These are phyloP conservation scores for Myrmecobius fasciatus DNA, from an alignment of 2,113 vertebrate species.

Conservation along the genomic window DNA sequence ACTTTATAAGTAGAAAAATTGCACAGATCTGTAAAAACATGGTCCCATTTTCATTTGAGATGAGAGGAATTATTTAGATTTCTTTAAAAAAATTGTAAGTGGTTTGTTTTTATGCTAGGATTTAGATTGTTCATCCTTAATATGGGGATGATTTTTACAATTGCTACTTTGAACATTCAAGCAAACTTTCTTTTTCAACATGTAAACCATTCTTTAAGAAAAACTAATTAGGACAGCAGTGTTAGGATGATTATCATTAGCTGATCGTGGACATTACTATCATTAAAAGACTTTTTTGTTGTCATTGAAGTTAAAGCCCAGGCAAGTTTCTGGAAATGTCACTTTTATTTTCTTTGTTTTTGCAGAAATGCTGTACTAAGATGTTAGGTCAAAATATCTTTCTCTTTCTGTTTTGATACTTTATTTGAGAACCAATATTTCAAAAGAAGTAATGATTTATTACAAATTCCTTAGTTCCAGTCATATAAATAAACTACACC, in stretches of 20 bases:
- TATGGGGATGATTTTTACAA: neutral
- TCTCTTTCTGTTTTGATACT: slow-evolving; percentile 80
- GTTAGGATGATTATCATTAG: slow-evolving; percentile 64
- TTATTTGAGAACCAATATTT: slow-evolving; percentile 78
- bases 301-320: slow-evolving; percentile 62
- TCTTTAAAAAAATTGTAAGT: neutral
- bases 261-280: slow-evolving; percentile 75
- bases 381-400: slow-evolving; percentile 82
- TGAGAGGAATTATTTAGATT: slow-evolving; percentile 11
- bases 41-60: slow-evolving; percentile 24
- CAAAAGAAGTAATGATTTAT: slow-evolving; percentile 80
- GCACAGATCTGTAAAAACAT: neutral
- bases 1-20: neutral
- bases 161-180: slow-evolving; percentile 24
- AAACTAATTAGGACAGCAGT: slow-evolving; percentile 67
- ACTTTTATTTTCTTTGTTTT: slow-evolving; percentile 83
- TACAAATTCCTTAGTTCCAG: slow-evolving; percentile 77
- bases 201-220: slow-evolving; percentile 54
- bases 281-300: slow-evolving; percentile 70
- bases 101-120: neutral
- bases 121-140: neutral
- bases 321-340: slow-evolving; percentile 79
- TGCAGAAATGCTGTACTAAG: slow-evolving; percentile 79
- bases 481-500: slow-evolving; percentile 75
- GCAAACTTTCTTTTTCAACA: slow-evolving; percentile 42